Evolutionary conservation across 2,888 invertebrate species (phyloP), one percentile per base, ranked within the genome.

Genomic region (Stegophylla sp.): DNA sequence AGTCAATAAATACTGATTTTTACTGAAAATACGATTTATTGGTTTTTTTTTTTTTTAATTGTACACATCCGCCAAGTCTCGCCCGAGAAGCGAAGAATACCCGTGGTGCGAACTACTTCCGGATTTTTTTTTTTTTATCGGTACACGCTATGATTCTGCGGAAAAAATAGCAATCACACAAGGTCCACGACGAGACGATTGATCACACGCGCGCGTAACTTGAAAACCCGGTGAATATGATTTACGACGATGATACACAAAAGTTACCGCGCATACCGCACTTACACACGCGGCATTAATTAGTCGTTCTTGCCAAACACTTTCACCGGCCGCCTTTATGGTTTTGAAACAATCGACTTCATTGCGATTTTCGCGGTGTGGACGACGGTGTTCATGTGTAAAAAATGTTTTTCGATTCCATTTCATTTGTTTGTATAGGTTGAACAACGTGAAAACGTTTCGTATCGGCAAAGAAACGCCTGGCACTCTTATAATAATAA

Each of bases 311-410:
- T n/a, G 26, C 28, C 64, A 59, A 73, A 73, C 73, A 45, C 73
- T 73, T 73, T 73, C 73, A 73, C 73, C 59, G n/a, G 41, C 26
- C 59, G 13, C 59, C 73, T 73, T 73, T 73, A 73, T 3, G 5
- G n/a, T 73, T 59, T 59, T 73, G 45, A 59, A 45, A 59, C 59
- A 61, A 73, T 61, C 45, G 28, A 61, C 59, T 73, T 43, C 26
- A 56, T 59, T 17, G 17, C 23, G 15, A 34, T 20, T 28, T 66
- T 51, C 26, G 12, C 43, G 5, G 0, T 45, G n/a, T n/a, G n/a
- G n/a, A n/a, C n/a, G n/a, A n/a, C 34, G 7, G 34, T 34, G 34
- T 34, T 34, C 34, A 5, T 34, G n/a, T 34, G 3, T 34, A 34
- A 34, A 34, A 34, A 5, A 34, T 34, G 34, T 34, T 67, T 45